Evolutionary conservation across 2,797 vertebrate species (phyloP), one percentile per base, ranked within the genome.

Genomic region (Erpetoichthys calabaricus): DNA sequence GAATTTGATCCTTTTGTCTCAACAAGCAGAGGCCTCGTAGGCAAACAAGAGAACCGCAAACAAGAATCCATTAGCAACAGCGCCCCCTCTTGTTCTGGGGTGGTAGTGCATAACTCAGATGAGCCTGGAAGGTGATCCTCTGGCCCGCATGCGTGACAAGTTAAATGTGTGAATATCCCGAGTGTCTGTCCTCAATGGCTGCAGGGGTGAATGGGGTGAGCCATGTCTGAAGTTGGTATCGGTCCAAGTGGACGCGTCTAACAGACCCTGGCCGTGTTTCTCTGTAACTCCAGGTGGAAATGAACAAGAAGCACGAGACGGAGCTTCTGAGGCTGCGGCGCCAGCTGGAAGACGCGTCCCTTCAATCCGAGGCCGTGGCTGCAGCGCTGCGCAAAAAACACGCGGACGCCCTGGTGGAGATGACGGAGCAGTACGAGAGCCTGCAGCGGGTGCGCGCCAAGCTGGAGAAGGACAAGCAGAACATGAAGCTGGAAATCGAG

Each of bases 381-480:
- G 65, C 53, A 0, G 68, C 83, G 2, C 70, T 88, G 63, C 68
- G 79, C 58, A 87, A 84, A 60, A 75, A 84, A 1, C 84, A 88
- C 59, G 10, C 71, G 0, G 83, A 87, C 0, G 68, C 74, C 1
- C 63, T 81, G 76, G 62, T 75, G 0, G 86, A 88, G 62, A 74
- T 87, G 57, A 76, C 72, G 6, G 86, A 89, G 67, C 86, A 87
- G 72, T 84, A 78, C 0, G 85, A 87, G 61, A 65, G 73, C 45
- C 78, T 86, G 68, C 87, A 88, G 74, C 68, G 86, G 62, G 70
- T 72, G 55, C 73, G 84, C 3, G 75, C 75, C 68, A 87, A 83
- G 10, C 80, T 87, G 69, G 87, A 89, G 67, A 89, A 89, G 63
- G 87, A 89, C 52, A 89, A 89, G 52, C 84, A 86, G 66, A 81